A percentile compares a stretch with the other conserved stretches of the same genome.
These are phyloP conservation scores for Tetragnatha montana DNA, from an alignment of 2,888 invertebrate genomes.

Conservation along the genomic window DNA sequence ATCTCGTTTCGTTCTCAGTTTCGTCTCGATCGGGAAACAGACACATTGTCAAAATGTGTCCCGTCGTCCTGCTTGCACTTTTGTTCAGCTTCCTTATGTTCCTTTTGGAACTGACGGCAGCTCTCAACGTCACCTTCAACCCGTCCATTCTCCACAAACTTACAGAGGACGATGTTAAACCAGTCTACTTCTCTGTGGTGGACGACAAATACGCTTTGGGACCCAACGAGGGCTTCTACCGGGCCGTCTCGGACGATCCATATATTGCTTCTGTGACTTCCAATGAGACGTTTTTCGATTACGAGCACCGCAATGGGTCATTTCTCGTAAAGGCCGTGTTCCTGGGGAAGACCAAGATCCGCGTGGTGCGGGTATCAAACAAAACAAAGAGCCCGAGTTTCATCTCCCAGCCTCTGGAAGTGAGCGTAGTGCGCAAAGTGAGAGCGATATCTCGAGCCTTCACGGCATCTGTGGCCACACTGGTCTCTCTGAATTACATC, in stretches of 20 bases:
- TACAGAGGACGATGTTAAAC: constrained; percentile 44
- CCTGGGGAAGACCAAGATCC: constrained; percentile 69
- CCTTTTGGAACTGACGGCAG: constrained; percentile 71
- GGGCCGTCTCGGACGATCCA: constrained; percentile 47
- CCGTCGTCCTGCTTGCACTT: constrained; percentile 71
- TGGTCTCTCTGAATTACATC: constrained; percentile 88
- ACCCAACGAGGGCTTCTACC: constrained; percentile 45
- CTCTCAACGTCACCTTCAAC: constrained; percentile 70
- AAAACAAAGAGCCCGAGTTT: constrained; percentile 36
- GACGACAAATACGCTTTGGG: constrained; percentile 10
- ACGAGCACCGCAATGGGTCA: constrained; percentile 55
- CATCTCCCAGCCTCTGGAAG: constrained; percentile 44
- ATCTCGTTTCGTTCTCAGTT: no score
- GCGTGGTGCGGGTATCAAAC: constrained; percentile 53
- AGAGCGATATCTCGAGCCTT: constrained; percentile 68
- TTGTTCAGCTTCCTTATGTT: constrained; percentile 70
- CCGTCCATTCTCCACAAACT: constrained; percentile 48
- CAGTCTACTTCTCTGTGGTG: constrained; percentile 43
- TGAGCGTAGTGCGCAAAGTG: constrained; percentile 68
- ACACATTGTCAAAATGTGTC: constrained; percentile 67
- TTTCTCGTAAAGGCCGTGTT: constrained; percentile 71
- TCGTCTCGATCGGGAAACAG: no score
- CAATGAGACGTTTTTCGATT: constrained; percentile 42
- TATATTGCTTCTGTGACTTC: constrained; percentile 44
- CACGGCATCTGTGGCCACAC: constrained; percentile 80